A percentile compares a stretch with the other conserved stretches of the same genome.
phyloP scores from a whole-genome alignment of 2,888 invertebrate genomes.

The Nycteola revayana region DNA sequence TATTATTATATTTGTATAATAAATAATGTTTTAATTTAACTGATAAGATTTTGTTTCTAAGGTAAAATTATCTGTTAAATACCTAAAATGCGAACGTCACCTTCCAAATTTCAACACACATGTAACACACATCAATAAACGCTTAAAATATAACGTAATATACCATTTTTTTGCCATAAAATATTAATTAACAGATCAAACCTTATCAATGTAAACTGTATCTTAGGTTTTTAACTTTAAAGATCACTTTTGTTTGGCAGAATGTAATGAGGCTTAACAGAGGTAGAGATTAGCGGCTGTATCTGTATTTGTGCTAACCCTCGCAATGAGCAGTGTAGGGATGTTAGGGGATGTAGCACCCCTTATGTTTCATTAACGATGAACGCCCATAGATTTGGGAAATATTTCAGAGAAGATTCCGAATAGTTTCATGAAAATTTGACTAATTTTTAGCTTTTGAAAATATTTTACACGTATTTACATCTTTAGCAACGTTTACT shows the following conservation, averaged over 20 bases:
- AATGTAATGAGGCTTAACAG: conserved; percentile 21
- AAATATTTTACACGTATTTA: no score
- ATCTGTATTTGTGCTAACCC: conserved; percentile 56
- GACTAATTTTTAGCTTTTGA: no score
- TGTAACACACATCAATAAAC: conserved; percentile 17
- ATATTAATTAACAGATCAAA: conserved; percentile 23
- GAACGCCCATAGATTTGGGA: conserved; percentile 41
- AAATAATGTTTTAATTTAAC: no score
- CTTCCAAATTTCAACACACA: conserved; percentile 8
- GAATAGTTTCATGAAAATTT: no score
- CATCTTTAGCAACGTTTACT: no score
- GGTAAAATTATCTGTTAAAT: no score
- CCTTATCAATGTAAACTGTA: neutral
- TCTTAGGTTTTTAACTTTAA: rapidly evolving
- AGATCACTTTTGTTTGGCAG: conserved; percentile 9
- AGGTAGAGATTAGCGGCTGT: conserved; percentile 50
- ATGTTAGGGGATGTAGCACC: conserved; percentile 59
- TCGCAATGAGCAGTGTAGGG: conserved; percentile 53
- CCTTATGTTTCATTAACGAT: conserved; percentile 81
- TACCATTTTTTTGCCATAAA: conserved; percentile 16
- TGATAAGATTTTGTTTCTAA: no score
- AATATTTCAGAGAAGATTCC: conserved; percentile 4
- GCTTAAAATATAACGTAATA: conserved; percentile 13
- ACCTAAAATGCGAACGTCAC: no score
- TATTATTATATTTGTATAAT: no score